A percentile compares a stretch with the other conserved stretches of the same genome.
Evolutionary conservation across 2,113 vertebrate genomes (phyloP).

Genomic region (Ascaphus truei): DNA sequence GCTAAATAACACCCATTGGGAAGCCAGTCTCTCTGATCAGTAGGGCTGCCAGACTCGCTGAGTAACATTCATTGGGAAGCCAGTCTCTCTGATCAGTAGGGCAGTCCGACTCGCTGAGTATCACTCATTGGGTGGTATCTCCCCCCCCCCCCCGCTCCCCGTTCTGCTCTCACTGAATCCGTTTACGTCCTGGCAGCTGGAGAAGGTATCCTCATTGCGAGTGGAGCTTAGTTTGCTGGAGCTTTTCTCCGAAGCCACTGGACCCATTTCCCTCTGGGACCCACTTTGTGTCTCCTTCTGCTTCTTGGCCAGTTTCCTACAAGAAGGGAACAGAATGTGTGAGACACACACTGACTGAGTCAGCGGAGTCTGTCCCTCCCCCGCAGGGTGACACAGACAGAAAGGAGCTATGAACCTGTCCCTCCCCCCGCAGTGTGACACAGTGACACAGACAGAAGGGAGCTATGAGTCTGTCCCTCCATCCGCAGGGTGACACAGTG

Average conservation of each 20-base stretch:
- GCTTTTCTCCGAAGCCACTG: conserved; percentile 84
- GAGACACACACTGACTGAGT: neutral
- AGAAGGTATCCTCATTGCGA: conserved; percentile 91
- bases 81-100: no score
- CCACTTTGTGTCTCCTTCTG: conserved; percentile 95
- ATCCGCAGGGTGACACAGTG: no score
- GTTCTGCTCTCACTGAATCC: conserved; percentile 86
- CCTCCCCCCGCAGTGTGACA: neutral
- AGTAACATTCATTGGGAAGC: no score
- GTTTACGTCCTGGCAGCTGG: conserved; percentile 90
- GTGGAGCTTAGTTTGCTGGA: conserved; percentile 83
- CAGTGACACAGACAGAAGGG: rapidly evolving
- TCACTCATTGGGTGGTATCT: no score
- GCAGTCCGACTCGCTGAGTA: no score
- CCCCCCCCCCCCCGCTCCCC: conserved; percentile 48
- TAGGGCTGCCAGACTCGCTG: no score
- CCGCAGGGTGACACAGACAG: no score
- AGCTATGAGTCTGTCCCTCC: neutral
- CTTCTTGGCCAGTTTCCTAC: conserved; percentile 96
- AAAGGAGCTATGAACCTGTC: conserved; percentile 8
- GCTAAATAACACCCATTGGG: no score
- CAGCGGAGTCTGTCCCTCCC: conserved; percentile 25
- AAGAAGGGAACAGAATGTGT: conserved; percentile 57
- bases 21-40: no score
- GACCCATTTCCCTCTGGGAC: conserved; percentile 94